Evolutionary conservation across 1,140 invertebrate species (phyloP), one percentile per base, ranked within the genome.

Genomic region (Drosophila kikkawai): DNA sequence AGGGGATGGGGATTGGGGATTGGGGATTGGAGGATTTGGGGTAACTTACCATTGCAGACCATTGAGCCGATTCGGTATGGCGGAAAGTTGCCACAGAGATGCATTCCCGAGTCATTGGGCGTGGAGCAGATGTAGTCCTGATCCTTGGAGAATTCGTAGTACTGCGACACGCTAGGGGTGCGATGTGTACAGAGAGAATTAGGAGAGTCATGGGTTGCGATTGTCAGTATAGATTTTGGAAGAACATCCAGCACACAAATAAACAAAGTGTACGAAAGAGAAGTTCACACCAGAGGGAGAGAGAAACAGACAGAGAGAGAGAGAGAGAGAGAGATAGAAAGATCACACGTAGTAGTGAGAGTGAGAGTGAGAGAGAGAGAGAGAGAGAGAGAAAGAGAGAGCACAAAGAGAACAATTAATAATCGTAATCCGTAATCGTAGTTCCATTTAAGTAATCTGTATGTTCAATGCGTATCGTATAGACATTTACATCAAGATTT

Each of bases 61-160:
- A 95, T 93, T 3, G 95, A 95, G 36, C 96, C 95, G 66, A 95
- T 95, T 48, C 95, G 94, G 86, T 95, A 97, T 0, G 96, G 96
- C 2, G 98, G 98, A 47, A 99, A 95, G 92, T 98, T 94, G 34
- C 94, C 93, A 93, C 99, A 99, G 36, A 95, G 94, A 93, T 99
- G 98, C 97, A 99, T 98, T 4, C 99, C 99, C 73, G 96, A 98
- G 93, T 98, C 97, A 76, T 98, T 97, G 7, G 96, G 96, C 82
- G 96, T 96, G 51, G 98, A 98, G 94, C 99, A 99, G 82, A 99
- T 99, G 94, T 99, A 99, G 93, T 99, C 99, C 94, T 97, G 95
- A 85, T 99, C 98, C 92, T 97, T 96, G 91, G 96, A 95, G 92
- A 95, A 96, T 92, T 96, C 95, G 94, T 97, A 97, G 94, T 97